Evolutionary conservation across 2,113 vertebrate genomes (phyloP).

Genomic region (Poeciliopsis turrubarensis): DNA sequence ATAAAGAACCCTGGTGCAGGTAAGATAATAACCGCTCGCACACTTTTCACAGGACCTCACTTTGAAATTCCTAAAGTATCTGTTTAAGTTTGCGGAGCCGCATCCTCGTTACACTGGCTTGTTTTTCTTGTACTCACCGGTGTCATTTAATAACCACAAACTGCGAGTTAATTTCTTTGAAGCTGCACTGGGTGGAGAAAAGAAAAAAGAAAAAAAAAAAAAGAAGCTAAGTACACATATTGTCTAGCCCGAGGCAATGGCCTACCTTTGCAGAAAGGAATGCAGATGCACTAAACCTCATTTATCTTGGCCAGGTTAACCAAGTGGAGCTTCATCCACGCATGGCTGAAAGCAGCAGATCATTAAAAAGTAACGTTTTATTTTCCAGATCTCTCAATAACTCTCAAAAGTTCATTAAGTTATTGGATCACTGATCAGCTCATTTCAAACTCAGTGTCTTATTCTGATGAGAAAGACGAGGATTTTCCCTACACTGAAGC

Average conservation of each 20-base stretch:
- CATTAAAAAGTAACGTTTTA: neutral
- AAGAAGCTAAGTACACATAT: slow-evolving; percentile 56
- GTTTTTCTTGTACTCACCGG: neutral
- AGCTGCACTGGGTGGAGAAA: slow-evolving; percentile 54
- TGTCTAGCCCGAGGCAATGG: slow-evolving; percentile 70
- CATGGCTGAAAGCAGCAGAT: neutral
- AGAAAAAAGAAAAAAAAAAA: slow-evolving; percentile 32
- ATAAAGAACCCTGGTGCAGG: neutral
- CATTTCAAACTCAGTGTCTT: too few relatives aligned
- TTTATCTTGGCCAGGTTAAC: slow-evolving; percentile 80
- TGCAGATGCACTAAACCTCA: slow-evolving; percentile 78
- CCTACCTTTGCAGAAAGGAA: slow-evolving; percentile 82
- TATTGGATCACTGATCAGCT: neutral
- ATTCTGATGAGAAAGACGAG: neutral
- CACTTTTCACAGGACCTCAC: neutral
- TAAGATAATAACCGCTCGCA: neutral
- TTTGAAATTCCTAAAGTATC: neutral
- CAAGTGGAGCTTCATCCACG: slow-evolving; percentile 24
- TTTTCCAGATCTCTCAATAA: neutral
- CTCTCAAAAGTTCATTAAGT: neutral
- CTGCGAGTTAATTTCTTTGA: slow-evolving; percentile 53
- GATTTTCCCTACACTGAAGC: too few relatives aligned
- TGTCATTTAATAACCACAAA: slow-evolving; percentile 20
- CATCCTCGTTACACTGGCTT: neutral
- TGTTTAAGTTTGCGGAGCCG: neutral